Conservation (phyloP, 2,113 vertebrate species). For the Tapirus terrestris region DNA sequence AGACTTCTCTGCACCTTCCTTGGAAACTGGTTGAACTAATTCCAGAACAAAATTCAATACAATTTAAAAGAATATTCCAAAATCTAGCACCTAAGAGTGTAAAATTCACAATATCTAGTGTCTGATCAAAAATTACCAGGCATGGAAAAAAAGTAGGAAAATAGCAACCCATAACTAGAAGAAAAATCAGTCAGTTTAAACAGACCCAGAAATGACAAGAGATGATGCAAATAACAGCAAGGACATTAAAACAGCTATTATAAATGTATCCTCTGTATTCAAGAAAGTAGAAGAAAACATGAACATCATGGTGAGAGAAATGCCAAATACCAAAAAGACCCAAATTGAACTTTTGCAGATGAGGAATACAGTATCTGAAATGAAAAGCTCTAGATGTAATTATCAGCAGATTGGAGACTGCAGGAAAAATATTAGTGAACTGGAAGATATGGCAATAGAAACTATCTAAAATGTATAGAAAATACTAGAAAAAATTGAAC, state of each 20-base stretch:
- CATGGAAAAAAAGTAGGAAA: neutral
- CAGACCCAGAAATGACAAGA: slow-evolving; percentile 29
- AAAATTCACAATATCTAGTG: neutral
- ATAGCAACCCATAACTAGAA: neutral
- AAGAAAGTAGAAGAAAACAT: neutral
- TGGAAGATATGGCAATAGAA: neutral
- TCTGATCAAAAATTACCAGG: neutral
- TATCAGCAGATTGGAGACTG: neutral
- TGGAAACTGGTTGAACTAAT: neutral
- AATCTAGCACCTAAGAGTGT: neutral
- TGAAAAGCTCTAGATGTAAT: neutral
- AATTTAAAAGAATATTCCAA: neutral
- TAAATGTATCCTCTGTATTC: neutral
- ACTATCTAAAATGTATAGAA: neutral
- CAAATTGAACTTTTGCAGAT: neutral
- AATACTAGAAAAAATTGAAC: neutral
- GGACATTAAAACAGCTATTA: neutral
- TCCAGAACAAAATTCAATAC: neutral
- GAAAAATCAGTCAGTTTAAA: neutral
- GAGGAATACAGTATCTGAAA: neutral
- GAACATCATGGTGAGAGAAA: neutral
- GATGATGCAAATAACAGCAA: neutral
- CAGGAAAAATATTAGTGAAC: neutral
- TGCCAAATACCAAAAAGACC: neutral
- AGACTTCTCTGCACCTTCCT: neutral